phyloP scores from a whole-genome alignment of 2,113 vertebrate species.

The Paramormyrops kingsleyae region DNA sequence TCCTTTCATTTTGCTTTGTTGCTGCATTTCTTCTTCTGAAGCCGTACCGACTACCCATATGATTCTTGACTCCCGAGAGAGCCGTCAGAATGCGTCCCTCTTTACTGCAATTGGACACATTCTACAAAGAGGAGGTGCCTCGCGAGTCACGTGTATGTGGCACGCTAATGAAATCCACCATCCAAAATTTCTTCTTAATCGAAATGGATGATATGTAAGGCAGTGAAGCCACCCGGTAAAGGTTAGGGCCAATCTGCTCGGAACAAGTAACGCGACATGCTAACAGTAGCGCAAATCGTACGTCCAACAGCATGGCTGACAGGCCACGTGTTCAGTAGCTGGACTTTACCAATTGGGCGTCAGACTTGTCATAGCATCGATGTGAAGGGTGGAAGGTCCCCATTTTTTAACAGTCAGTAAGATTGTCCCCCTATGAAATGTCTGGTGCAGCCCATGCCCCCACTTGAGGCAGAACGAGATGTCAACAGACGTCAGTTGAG shows the following conservation, averaged over 20 bases:
- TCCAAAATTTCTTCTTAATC: not conserved
- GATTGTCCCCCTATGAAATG: no score
- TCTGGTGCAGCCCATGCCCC: not conserved
- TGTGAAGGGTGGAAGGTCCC: not conserved
- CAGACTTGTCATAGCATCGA: not conserved
- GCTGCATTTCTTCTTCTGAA: not conserved
- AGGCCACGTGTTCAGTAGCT: not conserved
- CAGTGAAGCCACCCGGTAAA: not conserved
- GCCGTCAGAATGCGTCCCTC: not conserved
- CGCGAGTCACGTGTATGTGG: not conserved
- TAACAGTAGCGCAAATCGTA: not conserved
- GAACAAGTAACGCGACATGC: not conserved
- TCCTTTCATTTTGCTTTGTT: not conserved
- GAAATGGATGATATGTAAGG: not conserved
- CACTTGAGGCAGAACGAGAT: conserved; percentile 6
- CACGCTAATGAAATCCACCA: not conserved
- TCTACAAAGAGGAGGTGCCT: not conserved
- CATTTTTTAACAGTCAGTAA: not conserved
- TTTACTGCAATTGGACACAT: not conserved
- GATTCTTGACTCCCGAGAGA: not conserved
- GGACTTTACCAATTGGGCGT: not conserved
- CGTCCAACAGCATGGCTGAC: not conserved
- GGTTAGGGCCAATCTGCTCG: not conserved
- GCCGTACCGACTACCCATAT: not conserved
- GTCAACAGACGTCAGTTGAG: conserved; percentile 8